These are phyloP conservation scores for Drosophila kurseongensis DNA, from an alignment of 1,140 invertebrate genomes.

Conservation along the genomic window DNA sequence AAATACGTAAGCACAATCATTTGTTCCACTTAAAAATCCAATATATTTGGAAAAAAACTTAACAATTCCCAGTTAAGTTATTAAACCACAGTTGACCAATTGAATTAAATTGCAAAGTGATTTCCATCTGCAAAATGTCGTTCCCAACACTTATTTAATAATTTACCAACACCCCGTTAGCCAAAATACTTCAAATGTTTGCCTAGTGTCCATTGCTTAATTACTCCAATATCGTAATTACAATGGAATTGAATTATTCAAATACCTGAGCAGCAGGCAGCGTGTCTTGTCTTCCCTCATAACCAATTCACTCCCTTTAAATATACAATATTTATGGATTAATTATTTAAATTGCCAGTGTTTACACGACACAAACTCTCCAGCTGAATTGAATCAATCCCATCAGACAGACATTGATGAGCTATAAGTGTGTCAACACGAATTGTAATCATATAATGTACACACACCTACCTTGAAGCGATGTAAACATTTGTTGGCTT, in stretches of 20 bases:
- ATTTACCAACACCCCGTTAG: conserved; percentile 31
- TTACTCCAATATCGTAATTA: conserved; percentile 47
- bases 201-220: conserved; percentile 26
- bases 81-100: conserved; percentile 20
- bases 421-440: conserved; percentile 79
- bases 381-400: conserved; percentile 43
- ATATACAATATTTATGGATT: conserved; percentile 72
- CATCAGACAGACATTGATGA: conserved; percentile 62
- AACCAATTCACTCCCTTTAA: conserved; percentile 32
- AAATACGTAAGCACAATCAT: neutral
- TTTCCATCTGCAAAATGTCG: conserved; percentile 14
- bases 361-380: conserved; percentile 56
- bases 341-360: conserved; percentile 76
- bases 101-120: conserved; percentile 11
- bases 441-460: conserved; percentile 75
- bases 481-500: conserved; percentile 47
- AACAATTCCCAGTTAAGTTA: neutral
- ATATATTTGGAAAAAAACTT: neutral
- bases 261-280: conserved; percentile 38
- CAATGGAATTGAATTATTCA: conserved; percentile 59
- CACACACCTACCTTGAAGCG: conserved; percentile 16
- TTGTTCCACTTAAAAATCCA: neutral
- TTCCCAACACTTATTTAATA: conserved; percentile 30
- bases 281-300: conserved; percentile 23
- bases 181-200: conserved; percentile 21